Evolutionary conservation across 2,113 vertebrate genomes (phyloP).

Genomic region (Gopherus flavomarginatus): DNA sequence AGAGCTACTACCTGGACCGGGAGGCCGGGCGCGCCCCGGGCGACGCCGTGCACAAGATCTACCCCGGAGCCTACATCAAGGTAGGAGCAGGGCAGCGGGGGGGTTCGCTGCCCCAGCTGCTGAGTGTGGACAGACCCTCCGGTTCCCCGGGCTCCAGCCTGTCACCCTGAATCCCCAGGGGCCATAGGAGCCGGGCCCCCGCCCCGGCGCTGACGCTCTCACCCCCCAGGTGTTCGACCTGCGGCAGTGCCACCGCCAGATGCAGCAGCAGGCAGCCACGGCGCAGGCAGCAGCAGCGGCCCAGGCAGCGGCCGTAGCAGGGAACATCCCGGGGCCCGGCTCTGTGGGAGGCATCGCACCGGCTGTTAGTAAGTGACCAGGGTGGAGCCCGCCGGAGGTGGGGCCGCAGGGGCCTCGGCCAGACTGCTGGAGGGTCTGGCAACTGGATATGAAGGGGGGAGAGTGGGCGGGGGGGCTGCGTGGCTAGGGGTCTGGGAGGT

Average conservation of each 20-base stretch:
- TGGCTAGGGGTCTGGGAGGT: neutral
- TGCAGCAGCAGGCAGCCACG: constrained; percentile 85
- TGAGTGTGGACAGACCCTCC: neutral
- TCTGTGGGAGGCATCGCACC: constrained; percentile 78
- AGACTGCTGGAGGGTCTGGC: neutral
- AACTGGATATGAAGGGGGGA: neutral
- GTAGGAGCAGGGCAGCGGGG: constrained; percentile 25
- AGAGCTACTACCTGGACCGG: constrained; percentile 84
- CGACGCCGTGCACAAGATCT: constrained; percentile 87
- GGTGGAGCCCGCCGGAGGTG: fast-evolving
- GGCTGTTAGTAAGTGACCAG: constrained; percentile 73
- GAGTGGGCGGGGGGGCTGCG: neutral
- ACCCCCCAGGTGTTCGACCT: constrained; percentile 83
- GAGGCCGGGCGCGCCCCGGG: constrained; percentile 86
- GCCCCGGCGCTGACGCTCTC: neutral
- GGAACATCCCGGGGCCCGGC: constrained; percentile 77
- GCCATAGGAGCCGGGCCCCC: neutral
- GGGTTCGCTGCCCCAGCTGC: neutral
- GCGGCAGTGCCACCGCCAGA: constrained; percentile 86
- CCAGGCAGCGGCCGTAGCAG: constrained; percentile 75
- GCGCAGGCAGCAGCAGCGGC: constrained; percentile 43
- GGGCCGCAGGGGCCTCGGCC: too few relatives aligned
- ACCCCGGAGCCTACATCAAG: constrained; percentile 84
- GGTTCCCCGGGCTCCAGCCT: neutral
- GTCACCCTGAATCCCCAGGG: too few relatives aligned